Conservation (phyloP, 2,113 vertebrate species). For the Plecturocebus donacophilus region DNA sequence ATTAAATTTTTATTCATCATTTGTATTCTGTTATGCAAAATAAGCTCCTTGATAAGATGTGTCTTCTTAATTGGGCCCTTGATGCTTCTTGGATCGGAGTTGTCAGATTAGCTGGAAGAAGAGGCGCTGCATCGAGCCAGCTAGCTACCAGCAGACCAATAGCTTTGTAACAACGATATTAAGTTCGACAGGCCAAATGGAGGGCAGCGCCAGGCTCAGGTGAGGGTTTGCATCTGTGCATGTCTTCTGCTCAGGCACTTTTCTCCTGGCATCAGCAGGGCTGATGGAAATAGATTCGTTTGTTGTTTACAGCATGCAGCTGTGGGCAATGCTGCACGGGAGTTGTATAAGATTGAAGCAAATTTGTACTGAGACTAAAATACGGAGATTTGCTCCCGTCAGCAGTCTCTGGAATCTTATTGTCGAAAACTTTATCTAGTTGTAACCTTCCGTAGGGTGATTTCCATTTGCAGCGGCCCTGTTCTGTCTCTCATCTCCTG, state of each 20-base stretch:
- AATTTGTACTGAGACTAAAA: slow-evolving; percentile 93
- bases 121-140: slow-evolving; percentile 89
- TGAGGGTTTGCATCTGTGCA: slow-evolving; percentile 95
- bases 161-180: slow-evolving; percentile 92
- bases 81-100: slow-evolving; percentile 94
- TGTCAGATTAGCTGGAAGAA: slow-evolving; percentile 93
- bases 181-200: slow-evolving; percentile 91
- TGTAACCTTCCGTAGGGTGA: slow-evolving; percentile 88
- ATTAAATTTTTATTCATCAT: slow-evolving; percentile 96
- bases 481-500: slow-evolving; percentile 84
- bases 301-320: slow-evolving; percentile 95
- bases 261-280: slow-evolving; percentile 91
- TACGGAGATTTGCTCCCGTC: slow-evolving; percentile 90
- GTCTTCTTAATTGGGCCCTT: slow-evolving; percentile 96
- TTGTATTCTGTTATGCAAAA: slow-evolving; percentile 97
- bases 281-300: slow-evolving; percentile 92
- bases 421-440: slow-evolving; percentile 92
- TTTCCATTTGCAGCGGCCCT: slow-evolving; percentile 90
- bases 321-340: slow-evolving; percentile 93
- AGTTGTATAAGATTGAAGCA: slow-evolving; percentile 91
- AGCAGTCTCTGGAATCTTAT: slow-evolving; percentile 92
- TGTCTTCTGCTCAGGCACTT: slow-evolving; percentile 90
- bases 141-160: slow-evolving; percentile 91
- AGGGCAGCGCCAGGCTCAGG: slow-evolving; percentile 93
- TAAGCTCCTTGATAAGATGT: slow-evolving; percentile 96